Percentiles rank a stretch among this genome's conserved stretches.
phyloP scores from a whole-genome alignment of 2,113 vertebrate genomes.

The Chloroceryle aenea region DNA sequence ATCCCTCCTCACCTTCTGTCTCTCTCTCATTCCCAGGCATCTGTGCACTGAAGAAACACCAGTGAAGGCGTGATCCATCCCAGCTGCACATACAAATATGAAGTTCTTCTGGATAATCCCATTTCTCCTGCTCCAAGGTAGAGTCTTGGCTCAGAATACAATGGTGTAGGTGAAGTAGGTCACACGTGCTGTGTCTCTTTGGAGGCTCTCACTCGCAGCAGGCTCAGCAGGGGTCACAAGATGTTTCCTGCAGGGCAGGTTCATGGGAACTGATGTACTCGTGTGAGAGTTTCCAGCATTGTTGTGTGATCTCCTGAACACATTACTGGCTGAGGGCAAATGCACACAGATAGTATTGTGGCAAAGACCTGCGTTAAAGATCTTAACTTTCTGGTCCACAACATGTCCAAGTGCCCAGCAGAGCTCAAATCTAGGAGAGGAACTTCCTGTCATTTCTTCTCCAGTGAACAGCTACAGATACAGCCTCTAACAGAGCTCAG shows the following conservation, averaged over 20 bases:
- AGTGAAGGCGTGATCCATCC: background rate
- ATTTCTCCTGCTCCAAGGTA: slow-evolving; percentile 61
- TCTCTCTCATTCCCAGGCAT: background rate
- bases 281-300: background rate
- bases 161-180: background rate
- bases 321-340: background rate
- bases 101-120: slow-evolving; percentile 40
- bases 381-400: background rate
- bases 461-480: background rate
- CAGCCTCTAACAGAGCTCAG: background rate
- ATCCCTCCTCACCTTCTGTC: background rate
- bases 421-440: background rate
- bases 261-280: accelerated
- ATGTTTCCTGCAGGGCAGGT: background rate
- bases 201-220: background rate
- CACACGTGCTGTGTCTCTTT: background rate
- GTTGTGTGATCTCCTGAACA: accelerated
- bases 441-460: background rate
- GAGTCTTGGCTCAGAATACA: background rate
- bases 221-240: background rate
- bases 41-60: background rate
- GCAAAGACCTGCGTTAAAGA: background rate
- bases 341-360: background rate
- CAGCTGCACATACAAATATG: background rate
- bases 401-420: background rate